Conservation (phyloP, 2,113 vertebrate genomes). For the Hassar affinis region DNA sequence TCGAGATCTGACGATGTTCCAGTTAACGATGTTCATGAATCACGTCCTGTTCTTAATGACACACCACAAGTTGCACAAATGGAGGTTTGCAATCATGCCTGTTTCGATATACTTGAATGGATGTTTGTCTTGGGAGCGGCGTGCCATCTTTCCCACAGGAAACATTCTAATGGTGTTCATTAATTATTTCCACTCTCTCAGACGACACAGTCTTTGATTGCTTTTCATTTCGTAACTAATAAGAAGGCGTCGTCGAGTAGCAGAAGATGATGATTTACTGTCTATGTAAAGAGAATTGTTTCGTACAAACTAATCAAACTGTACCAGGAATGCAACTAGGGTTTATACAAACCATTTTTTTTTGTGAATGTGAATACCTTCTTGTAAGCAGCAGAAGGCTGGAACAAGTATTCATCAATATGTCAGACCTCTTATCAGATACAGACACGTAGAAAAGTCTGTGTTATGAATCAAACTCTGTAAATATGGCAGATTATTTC, state of each 20-base stretch:
- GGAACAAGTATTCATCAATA: conserved; percentile 3
- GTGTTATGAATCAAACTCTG: conserved; percentile 26
- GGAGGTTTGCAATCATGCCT: neutral
- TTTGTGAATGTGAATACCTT: neutral
- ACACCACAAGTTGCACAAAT: neutral
- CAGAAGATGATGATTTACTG: conserved; percentile 16
- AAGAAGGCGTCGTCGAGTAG: neutral
- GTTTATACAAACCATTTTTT: neutral
- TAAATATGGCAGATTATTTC: neutral
- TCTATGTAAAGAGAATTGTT: conserved; percentile 21
- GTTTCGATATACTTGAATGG: neutral
- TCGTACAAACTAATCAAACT: conserved; percentile 31
- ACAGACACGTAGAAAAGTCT: neutral
- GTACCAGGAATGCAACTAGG: neutral
- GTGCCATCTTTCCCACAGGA: conserved; percentile 13
- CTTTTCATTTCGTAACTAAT: conserved; percentile 37
- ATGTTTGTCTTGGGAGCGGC: neutral
- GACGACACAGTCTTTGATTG: conserved; percentile 18
- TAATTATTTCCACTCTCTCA: conserved; percentile 24
- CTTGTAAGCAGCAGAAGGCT: conserved; percentile 5
- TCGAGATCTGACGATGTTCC: conserved; percentile 1
- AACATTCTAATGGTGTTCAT: conserved; percentile 37
- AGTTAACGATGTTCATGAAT: conserved; percentile 4
- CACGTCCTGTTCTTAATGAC: conserved; percentile 24
- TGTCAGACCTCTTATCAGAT: conserved; percentile 16